A percentile compares a stretch with the other conserved stretches of the same genome.
Conservation (phyloP, 2,888 invertebrate species). For the Mesoligia furuncula region DNA sequence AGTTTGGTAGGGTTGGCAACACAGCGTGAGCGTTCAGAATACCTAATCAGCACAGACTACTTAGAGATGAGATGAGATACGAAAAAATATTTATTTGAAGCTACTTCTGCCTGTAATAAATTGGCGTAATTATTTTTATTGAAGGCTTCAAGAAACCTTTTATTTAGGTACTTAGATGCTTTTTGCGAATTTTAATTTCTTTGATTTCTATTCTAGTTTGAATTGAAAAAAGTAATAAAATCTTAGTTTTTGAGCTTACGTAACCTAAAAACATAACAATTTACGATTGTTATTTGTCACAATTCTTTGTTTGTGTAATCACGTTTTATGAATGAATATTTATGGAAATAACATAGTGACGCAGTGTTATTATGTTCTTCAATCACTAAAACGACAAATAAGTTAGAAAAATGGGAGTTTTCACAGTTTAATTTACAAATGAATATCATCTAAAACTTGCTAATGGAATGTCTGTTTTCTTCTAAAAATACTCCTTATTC, state of each 20-base stretch:
- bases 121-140: not conserved
- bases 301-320: not conserved
- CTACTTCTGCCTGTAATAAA: not conserved
- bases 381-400: not conserved
- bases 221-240: not conserved
- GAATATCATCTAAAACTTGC: not conserved
- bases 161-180: accelerated
- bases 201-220: not conserved
- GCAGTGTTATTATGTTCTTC: not conserved
- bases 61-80: no score
- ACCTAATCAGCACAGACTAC: not conserved
- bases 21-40: constrained; percentile 42
- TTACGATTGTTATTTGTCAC: not conserved
- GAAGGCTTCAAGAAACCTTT: no score
- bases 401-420: not conserved
- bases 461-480: not conserved
- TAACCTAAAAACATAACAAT: not conserved
- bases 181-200: no score
- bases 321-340: not conserved
- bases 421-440: not conserved
- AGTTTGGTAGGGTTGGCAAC: constrained; percentile 24
- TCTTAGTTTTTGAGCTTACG: constrained; percentile 16
- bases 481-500: not conserved
- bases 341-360: not conserved
- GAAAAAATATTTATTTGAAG: not conserved